These are phyloP conservation scores for Diadema setosum DNA, from an alignment of 35 echinoderm and acorn worm genomes.

Conservation along the genomic window DNA sequence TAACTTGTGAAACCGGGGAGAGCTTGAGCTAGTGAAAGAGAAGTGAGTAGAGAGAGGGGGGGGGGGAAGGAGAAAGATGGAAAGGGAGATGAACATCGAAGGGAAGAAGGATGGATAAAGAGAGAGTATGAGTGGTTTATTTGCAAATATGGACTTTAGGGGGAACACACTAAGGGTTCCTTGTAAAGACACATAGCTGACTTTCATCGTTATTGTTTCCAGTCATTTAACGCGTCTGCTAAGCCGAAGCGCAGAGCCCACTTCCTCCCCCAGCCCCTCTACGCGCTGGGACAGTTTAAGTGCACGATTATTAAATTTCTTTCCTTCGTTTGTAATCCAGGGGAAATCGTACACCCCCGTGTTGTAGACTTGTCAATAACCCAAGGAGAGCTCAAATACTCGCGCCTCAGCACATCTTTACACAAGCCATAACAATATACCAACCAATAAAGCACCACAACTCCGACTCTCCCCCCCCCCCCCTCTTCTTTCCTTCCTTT, in stretches of 20 bases:
- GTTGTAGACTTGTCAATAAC: neutral
- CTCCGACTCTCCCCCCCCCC: too few relatives aligned
- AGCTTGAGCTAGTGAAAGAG: too few relatives aligned
- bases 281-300: neutral
- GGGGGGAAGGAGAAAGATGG: neutral
- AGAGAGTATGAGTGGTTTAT: neutral
- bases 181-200: neutral
- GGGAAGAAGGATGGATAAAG: neutral
- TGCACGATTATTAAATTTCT: conserved; percentile 7
- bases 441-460: neutral
- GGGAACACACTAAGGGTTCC: neutral
- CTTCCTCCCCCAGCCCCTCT: neutral
- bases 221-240: neutral
- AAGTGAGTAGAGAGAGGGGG: neutral
- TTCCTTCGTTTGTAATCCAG: neutral
- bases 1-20: too few relatives aligned
- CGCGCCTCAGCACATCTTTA: neutral
- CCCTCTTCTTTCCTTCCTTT: too few relatives aligned
- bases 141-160: conserved; percentile 8
- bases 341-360: neutral
- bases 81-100: neutral
- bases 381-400: neutral
- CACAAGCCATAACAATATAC: neutral
- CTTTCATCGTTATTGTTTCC: neutral
- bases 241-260: neutral